Conservation (phyloP, 2,888 invertebrate species). For the Oligia latruncula region DNA sequence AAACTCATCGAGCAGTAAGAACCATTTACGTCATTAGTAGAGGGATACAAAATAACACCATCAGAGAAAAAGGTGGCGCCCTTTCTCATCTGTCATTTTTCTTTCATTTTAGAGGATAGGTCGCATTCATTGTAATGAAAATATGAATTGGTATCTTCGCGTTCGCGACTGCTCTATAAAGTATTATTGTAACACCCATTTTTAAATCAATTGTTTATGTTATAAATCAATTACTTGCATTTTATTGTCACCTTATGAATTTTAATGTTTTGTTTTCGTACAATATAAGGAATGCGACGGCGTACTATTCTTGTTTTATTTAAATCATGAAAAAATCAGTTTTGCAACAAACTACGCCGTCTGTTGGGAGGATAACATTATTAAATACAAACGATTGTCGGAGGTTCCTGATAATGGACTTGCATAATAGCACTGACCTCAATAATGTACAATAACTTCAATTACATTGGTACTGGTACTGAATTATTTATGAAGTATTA, state of each 20-base stretch:
- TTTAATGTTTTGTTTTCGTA: conserved; percentile 81
- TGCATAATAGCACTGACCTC: conserved; percentile 64
- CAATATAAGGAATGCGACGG: conserved; percentile 89
- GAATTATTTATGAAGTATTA: conserved; percentile 65
- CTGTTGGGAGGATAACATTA: conserved; percentile 40
- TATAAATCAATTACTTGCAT: conserved; percentile 55
- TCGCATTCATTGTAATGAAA: conserved; percentile 88
- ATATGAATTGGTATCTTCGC: conserved; percentile 62
- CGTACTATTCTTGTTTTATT: conserved; percentile 82
- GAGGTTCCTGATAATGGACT: conserved; percentile 41
- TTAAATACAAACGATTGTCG: conserved; percentile 27
- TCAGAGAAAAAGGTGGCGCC: conserved; percentile 82
- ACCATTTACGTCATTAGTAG: conserved; percentile 75
- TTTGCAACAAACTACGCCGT: background rate
- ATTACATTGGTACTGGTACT: conserved; percentile 43
- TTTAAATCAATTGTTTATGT: conserved; percentile 50
- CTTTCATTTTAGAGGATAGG: conserved; percentile 85
- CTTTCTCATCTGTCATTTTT: conserved; percentile 78
- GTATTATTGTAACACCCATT: conserved; percentile 55
- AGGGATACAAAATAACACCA: conserved; percentile 77
- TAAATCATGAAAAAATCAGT: conserved; percentile 23
- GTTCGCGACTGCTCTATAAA: conserved; percentile 38
- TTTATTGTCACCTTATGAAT: conserved; percentile 63
- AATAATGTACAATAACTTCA: conserved; percentile 59
- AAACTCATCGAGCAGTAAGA: conserved; percentile 79